Evolutionary conservation across 2,113 vertebrate species (phyloP).

Genomic region (Ardeotis arabs): DNA sequence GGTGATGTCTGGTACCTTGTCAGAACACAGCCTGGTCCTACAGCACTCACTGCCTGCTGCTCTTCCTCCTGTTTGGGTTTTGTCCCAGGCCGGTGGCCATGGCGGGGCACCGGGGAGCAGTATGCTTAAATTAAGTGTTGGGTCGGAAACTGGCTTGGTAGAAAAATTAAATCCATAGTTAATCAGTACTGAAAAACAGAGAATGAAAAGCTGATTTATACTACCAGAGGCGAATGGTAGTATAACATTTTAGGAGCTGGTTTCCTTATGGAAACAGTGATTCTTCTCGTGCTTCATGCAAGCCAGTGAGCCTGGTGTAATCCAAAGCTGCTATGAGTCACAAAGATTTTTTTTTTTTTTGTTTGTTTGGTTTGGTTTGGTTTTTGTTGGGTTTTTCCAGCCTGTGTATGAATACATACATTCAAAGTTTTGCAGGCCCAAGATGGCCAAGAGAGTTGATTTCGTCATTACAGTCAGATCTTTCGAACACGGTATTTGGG

Average conservation of each 20-base stretch:
- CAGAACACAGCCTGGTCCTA: neutral
- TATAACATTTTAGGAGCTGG: neutral
- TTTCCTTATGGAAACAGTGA: neutral
- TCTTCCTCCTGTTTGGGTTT: neutral
- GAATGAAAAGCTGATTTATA: neutral
- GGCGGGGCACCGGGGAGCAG: rapidly evolving
- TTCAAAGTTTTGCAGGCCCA: neutral
- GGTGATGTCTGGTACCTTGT: neutral
- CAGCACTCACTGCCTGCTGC: no score
- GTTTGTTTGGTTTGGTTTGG: neutral
- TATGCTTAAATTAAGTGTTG: rapidly evolving
- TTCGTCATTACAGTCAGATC: neutral
- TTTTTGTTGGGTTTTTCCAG: neutral
- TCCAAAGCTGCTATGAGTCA: neutral
- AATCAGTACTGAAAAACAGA: neutral
- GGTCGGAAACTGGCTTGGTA: neutral
- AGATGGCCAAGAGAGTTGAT: neutral
- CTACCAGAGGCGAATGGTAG: no score
- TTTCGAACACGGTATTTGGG: neutral
- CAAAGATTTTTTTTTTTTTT: neutral
- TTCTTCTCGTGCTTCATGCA: neutral
- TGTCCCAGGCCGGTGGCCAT: rapidly evolving
- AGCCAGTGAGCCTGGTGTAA: neutral
- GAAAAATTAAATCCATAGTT: neutral
- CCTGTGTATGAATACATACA: neutral